Conservation (phyloP, 2,888 invertebrate species). For the Machimus atricapillus region DNA sequence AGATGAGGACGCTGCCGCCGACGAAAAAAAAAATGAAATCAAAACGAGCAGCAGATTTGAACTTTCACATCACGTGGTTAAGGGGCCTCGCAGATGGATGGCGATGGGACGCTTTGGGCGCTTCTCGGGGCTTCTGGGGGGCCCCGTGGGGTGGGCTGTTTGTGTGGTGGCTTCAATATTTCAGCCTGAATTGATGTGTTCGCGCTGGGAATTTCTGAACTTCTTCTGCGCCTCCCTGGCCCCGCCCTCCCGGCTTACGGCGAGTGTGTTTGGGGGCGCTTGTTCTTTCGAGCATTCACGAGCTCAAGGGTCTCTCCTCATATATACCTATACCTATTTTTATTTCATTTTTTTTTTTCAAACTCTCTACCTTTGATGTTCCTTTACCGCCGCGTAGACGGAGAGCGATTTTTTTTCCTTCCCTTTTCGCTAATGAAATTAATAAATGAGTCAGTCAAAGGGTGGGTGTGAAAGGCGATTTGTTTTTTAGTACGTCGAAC, state of each 20-base stretch:
- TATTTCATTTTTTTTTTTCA: background rate
- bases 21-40: conserved; percentile 5
- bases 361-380: conserved; percentile 42
- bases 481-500: conserved; percentile 12
- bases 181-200: conserved; percentile 42
- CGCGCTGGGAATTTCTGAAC: conserved; percentile 34
- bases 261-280: conserved; percentile 7
- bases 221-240: background rate
- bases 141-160: conserved; percentile 12
- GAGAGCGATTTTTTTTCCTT: background rate
- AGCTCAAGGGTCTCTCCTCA: conserved; percentile 31
- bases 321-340: background rate
- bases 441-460: conserved; percentile 41
- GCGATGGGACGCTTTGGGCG: background rate
- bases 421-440: conserved; percentile 40
- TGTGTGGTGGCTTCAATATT: conserved; percentile 39
- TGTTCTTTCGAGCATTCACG: conserved; percentile 28
- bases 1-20: background rate
- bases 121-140: background rate
- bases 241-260: background rate
- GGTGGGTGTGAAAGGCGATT: conserved; percentile 39
- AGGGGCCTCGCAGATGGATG: conserved; percentile 24
- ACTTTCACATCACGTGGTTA: conserved; percentile 41
- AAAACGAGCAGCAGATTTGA: conserved; percentile 40
- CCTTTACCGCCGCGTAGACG: conserved; percentile 22